phyloP scores from a whole-genome alignment of 2,113 vertebrate genomes.

The Rhinopomastus cyanomelas region DNA sequence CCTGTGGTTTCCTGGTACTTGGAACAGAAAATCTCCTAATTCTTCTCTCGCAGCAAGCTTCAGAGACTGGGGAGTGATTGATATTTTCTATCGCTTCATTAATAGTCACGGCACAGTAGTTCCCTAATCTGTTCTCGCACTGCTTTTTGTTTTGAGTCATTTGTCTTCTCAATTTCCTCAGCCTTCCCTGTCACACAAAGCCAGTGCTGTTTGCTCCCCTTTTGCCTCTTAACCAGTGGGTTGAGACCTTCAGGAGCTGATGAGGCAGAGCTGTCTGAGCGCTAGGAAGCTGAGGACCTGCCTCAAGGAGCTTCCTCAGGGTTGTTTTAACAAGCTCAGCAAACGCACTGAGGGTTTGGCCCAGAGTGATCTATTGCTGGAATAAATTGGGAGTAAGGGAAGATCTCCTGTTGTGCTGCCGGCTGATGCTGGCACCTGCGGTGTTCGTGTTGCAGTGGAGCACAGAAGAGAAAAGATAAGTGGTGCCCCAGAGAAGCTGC shows the following conservation, averaged over 20 bases:
- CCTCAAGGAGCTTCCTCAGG: not conserved
- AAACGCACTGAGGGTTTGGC: not conserved
- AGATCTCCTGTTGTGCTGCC: not conserved
- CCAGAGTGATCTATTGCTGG: not conserved
- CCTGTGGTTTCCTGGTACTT: slow-evolving; percentile 50
- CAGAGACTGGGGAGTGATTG: slow-evolving; percentile 38
- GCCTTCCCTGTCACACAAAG: slow-evolving; percentile 21
- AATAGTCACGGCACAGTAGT: slow-evolving; percentile 33
- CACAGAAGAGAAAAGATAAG: not conserved
- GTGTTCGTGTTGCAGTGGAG: not conserved
- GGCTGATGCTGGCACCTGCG: not conserved
- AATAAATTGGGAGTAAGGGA: not conserved
- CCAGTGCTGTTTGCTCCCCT: slow-evolving; percentile 1
- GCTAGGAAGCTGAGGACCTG: not conserved
- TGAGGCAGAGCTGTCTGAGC: not conserved
- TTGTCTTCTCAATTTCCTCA: slow-evolving; percentile 15
- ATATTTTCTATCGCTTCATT: slow-evolving; percentile 51
- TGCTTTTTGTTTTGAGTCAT: slow-evolving; percentile 21
- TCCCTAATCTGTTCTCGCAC: slow-evolving; percentile 46
- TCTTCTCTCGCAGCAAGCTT: slow-evolving; percentile 45
- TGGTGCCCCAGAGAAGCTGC: not conserved
- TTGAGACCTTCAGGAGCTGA: not conserved
- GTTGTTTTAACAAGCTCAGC: not conserved
- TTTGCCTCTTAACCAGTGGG: not conserved
- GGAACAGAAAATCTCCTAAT: slow-evolving; percentile 56